These are phyloP conservation scores for silkworm (Bombyx mori) DNA, from an alignment of 1,140 invertebrate species.

Conservation along the genomic window DNA sequence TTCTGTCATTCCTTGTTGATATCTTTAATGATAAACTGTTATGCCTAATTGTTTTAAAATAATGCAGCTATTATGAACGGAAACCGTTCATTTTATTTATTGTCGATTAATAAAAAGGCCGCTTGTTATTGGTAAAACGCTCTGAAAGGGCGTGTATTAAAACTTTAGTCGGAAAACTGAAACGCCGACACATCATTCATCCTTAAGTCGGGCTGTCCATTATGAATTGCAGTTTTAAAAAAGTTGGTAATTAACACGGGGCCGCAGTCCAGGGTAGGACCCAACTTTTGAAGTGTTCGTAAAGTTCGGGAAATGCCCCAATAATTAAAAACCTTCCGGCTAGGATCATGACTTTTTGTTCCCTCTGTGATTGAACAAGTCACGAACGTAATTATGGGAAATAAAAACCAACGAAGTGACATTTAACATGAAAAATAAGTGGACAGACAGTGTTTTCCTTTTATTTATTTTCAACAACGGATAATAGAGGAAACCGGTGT, in stretches of 20 bases:
- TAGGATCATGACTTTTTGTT: slow-evolving; percentile 40
- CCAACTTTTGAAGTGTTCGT: slow-evolving; percentile 57
- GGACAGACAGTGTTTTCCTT: slow-evolving; percentile 8
- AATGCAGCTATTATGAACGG: too few relatives aligned
- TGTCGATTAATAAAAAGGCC: too few relatives aligned
- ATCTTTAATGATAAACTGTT: too few relatives aligned
- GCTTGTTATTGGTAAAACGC: too few relatives aligned
- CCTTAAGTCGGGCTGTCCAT: slow-evolving; percentile 62
- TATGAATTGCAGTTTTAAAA: slow-evolving; percentile 69
- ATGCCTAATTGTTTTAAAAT: too few relatives aligned
- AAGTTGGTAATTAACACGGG: slow-evolving; percentile 68
- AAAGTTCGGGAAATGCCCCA: slow-evolving; percentile 57
- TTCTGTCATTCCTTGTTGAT: too few relatives aligned
- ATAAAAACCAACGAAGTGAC: background rate
- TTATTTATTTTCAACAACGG: slow-evolving; percentile 16
- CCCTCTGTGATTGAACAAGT: slow-evolving; percentile 30
- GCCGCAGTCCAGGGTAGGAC: slow-evolving; percentile 41
- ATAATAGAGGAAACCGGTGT: slow-evolving; percentile 26
- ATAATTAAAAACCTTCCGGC: slow-evolving; percentile 54
- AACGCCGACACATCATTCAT: slow-evolving; percentile 66
- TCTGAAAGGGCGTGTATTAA: too few relatives aligned
- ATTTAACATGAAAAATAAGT: slow-evolving; percentile 10
- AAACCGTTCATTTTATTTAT: too few relatives aligned
- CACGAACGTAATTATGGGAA: slow-evolving; percentile 28
- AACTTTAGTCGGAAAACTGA: slow-evolving; percentile 22